Evolutionary conservation across 2,113 vertebrate species (phyloP).

Genomic region (Bujurquina vittata): DNA sequence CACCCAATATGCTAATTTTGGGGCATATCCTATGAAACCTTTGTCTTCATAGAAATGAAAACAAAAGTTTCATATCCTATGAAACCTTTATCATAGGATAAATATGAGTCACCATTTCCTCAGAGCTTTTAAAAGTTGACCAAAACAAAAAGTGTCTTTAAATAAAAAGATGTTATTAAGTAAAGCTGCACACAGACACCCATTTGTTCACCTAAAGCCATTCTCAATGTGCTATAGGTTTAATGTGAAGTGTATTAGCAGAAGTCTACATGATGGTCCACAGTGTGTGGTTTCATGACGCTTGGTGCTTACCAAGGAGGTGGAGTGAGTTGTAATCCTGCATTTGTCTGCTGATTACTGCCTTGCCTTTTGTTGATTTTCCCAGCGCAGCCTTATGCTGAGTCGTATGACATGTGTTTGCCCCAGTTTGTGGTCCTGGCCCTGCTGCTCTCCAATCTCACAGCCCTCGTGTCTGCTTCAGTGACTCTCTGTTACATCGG

Average conservation of each 20-base stretch:
- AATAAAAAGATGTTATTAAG: not conserved
- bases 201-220: not conserved
- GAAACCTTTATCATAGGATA: not conserved
- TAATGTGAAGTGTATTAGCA: not conserved
- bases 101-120: not conserved
- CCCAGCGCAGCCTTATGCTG: slow-evolving; percentile 60
- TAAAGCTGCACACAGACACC: not conserved
- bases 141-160: not conserved
- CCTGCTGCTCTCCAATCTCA: slow-evolving; percentile 44
- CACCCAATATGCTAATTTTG: not conserved
- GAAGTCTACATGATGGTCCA: not conserved
- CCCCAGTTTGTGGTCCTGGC: slow-evolving; percentile 59
- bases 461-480: slow-evolving; percentile 33
- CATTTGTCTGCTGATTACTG: slow-evolving; percentile 33
- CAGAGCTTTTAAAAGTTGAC: not conserved
- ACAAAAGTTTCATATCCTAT: not conserved
- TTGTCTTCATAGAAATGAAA: not conserved
- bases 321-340: slow-evolving; percentile 37
- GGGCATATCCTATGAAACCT: not conserved
- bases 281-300: not conserved
- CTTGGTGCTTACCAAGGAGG: slow-evolving; percentile 47
- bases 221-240: not conserved
- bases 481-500: slow-evolving; percentile 33
- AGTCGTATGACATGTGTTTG: slow-evolving; percentile 66
- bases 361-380: slow-evolving; percentile 55